phyloP scores from a whole-genome alignment of 1,140 invertebrate species.

The Drosophila santomea region DNA sequence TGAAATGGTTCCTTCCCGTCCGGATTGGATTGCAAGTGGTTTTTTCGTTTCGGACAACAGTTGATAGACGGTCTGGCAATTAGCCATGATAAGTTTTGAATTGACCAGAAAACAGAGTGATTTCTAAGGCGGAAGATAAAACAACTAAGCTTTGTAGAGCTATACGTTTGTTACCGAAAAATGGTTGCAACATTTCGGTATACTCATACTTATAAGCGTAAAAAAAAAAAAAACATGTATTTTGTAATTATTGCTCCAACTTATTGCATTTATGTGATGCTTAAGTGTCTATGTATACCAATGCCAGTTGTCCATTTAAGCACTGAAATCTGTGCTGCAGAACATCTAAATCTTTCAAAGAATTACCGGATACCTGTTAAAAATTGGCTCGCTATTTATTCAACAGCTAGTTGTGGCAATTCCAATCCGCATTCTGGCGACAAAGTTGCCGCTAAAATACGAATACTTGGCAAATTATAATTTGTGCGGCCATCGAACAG shows the following conservation, averaged over 20 bases:
- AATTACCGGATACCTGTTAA: constrained; percentile 13
- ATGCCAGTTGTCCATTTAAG: constrained; percentile 1
- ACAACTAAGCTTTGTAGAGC: not conserved
- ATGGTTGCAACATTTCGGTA: no score
- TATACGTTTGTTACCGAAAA: no score
- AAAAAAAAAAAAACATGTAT: no score
- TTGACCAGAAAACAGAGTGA: not conserved
- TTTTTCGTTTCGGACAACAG: not conserved
- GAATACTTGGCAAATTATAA: constrained; percentile 17
- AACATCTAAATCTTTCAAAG: constrained; percentile 5
- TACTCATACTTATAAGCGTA: no score
- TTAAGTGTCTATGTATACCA: not conserved
- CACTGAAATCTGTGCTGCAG: not conserved
- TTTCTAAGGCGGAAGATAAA: constrained; percentile 5
- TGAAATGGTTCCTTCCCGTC: constrained; percentile 39
- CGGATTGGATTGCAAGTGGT: constrained; percentile 27
- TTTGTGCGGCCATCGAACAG: constrained; percentile 9
- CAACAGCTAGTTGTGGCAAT: constrained; percentile 4
- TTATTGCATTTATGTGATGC: no score
- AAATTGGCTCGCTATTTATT: constrained; percentile 21
- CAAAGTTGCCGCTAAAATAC: constrained; percentile 29
- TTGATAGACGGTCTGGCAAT: constrained; percentile 39
- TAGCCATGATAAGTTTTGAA: constrained; percentile 20
- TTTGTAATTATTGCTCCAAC: no score
- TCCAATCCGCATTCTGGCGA: constrained; percentile 15